Conservation (phyloP, 2,113 vertebrate species). For the Antechinus stuartii region DNA sequence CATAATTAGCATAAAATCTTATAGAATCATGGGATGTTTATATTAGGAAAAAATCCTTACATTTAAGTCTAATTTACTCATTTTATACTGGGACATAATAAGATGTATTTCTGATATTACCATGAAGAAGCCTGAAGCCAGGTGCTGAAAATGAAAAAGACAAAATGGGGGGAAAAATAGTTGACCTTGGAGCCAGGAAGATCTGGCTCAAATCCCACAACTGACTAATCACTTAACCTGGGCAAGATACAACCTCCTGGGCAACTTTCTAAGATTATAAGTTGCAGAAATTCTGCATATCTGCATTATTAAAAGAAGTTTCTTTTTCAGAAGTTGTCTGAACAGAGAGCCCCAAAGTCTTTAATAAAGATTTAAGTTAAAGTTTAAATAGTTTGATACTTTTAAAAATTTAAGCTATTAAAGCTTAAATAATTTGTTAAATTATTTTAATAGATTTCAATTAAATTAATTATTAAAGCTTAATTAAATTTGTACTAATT, state of each 20-base stretch:
- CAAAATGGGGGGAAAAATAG: background rate
- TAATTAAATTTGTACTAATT: background rate
- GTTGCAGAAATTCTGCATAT: background rate
- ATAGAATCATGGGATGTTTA: background rate
- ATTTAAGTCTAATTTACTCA: background rate
- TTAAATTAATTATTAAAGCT: background rate
- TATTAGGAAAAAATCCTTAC: background rate
- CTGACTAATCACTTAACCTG: background rate
- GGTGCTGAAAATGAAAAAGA: background rate
- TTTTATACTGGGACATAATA: background rate
- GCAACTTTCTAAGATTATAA: background rate
- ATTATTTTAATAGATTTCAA: background rate
- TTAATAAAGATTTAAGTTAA: background rate
- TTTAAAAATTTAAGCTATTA: background rate
- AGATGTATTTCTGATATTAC: background rate
- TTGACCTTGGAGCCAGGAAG: background rate
- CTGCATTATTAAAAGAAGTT: background rate
- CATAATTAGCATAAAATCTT: background rate
- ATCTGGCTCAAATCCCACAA: background rate
- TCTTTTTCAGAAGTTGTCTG: background rate
- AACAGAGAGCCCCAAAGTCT: background rate
- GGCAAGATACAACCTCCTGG: background rate
- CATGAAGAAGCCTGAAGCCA: background rate
- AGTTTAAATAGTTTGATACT: background rate
- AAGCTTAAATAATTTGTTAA: background rate